phyloP scores from a whole-genome alignment of 2,888 invertebrate genomes.

The Digitonthophagus gazella region DNA sequence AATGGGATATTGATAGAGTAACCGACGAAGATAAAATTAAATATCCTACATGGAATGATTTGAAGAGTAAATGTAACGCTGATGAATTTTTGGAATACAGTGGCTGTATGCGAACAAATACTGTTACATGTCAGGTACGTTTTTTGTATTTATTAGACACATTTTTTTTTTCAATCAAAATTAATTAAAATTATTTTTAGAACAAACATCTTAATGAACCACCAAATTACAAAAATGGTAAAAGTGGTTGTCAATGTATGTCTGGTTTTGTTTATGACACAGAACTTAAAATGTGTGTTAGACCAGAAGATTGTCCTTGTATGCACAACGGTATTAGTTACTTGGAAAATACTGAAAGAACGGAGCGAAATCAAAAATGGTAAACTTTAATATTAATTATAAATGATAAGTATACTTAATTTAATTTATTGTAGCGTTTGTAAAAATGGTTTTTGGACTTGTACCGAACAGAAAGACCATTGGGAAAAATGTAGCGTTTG shows the following conservation, averaged over 20 bases:
- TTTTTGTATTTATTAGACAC: not conserved
- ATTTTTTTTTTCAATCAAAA: not conserved
- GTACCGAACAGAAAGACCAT: not conserved
- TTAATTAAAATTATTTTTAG: not conserved
- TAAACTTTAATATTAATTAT: not conserved
- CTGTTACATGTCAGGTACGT: constrained; percentile 68
- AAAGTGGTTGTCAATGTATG: constrained; percentile 9
- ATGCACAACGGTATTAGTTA: constrained; percentile 5
- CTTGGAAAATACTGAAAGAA: not conserved
- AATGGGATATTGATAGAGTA: constrained; percentile 66
- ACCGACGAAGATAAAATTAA: constrained; percentile 55
- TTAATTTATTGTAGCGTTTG: not conserved
- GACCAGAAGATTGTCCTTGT: constrained; percentile 11
- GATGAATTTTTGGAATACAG: constrained; percentile 64
- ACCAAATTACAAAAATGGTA: not conserved
- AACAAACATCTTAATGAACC: constrained; percentile 1
- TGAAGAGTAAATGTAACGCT: constrained; percentile 60
- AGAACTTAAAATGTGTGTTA: not conserved
- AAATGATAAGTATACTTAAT: not conserved
- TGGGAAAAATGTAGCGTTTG: constrained; percentile 13
- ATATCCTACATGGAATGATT: constrained; percentile 52
- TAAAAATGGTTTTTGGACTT: not conserved
- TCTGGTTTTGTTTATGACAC: constrained; percentile 11
- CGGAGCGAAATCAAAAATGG: not conserved
- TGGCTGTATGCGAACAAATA: constrained; percentile 67